Base-by-base conservation (phyloP, 2,888 invertebrate species). In the Lasioglossum figueresi region DNA sequence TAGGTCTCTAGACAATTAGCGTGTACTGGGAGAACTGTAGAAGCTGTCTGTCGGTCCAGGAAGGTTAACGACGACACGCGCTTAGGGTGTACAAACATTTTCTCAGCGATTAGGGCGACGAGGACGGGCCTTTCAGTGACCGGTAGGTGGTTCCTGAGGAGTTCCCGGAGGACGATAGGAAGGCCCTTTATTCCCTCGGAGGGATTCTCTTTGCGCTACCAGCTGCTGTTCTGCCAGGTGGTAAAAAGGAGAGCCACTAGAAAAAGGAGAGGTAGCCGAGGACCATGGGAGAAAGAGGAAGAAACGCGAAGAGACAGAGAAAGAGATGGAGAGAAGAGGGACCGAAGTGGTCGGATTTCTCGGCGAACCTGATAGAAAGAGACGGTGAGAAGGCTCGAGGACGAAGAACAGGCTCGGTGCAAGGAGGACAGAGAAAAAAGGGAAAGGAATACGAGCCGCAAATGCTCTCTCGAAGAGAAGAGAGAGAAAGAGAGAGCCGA, bases 151-250 rank as follows among this genome's bases (percentile, higher is more conserved):
- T 86, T 79, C 68, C 37, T 37, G n/a, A 43, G 70, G 43, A 34
- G 83, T 85, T 89, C 75, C 89, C 83, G 66, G 79, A 83, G 89
- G 85, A 90, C 85, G 79, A 79, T 79, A 56, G 80, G 80, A 76
- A 83, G 79, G 72, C 52, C 84, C 81, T 91, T 91, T 91, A 79
- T 40, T 68, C 90, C 72, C 72, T 56, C 63, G 77, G 70, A 70
- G 86, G 87, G 84, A 86, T 63, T 37, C 89, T 82, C 83, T 82
- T 84, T 81, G 89, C 89, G 82, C 88, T 90, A 86, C 91, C 91
- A 91, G 91, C 91, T 91, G 91, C 91, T 84, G 89, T 87, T 90
- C 90, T 91, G 88, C 90, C 91, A 91, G 91, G 90, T 91, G 91
- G 91, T 88, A 87, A 91, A 91, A 89, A 85, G 86, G 87, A 88